Base-by-base conservation (phyloP, 2,888 invertebrate species). In the Melanostoma mellinum region DNA sequence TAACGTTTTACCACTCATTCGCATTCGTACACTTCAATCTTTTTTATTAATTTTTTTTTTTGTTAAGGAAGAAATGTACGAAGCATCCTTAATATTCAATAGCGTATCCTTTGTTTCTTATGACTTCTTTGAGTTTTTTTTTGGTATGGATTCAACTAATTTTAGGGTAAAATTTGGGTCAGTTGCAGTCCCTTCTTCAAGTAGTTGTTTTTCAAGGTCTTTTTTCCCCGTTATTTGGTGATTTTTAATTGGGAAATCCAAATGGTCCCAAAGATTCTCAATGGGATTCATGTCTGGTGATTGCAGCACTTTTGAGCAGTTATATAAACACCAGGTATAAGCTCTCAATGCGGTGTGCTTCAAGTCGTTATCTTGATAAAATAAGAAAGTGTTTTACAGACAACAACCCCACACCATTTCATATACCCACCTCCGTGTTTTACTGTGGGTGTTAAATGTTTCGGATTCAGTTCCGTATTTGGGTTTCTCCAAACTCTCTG, bases 301-400 rank as follows among this genome's bases (percentile, higher is more conserved):
- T 40, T 80, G 61, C 38, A 85, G 33, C 0, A 79, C 82, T 33
- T 79, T 78, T 36, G 67, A 78, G 48, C 74, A 86, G 44, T 86
- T 84, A 4, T 81, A 86, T 2, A 86, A 55, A 42, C 81, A 40
- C 85, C 85, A 86, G 10, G 60, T 56, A 48, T 58, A 67, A 8
- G 75, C 74, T 55, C 50, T 60, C 38, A 75, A 40, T 6, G 77
- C 60, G 32, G 69, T 80, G 48, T 85, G 74, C 42, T 77, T 85
- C 2, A 69, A 48, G 20, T 65, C 74, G 20, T 81, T 74, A 38
- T 73, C 77, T 35, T 77, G 60, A 20, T 80, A 71, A 20, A 85
- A 85, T 35, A 68, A 32, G 56, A 63, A 65, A 6, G 44, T 53
- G 36, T 63, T 61, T 20, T 58, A 35, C 3, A 75, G 35, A 48